Conservation (phyloP, 2,888 invertebrate genomes). For the Allacma fusca region DNA sequence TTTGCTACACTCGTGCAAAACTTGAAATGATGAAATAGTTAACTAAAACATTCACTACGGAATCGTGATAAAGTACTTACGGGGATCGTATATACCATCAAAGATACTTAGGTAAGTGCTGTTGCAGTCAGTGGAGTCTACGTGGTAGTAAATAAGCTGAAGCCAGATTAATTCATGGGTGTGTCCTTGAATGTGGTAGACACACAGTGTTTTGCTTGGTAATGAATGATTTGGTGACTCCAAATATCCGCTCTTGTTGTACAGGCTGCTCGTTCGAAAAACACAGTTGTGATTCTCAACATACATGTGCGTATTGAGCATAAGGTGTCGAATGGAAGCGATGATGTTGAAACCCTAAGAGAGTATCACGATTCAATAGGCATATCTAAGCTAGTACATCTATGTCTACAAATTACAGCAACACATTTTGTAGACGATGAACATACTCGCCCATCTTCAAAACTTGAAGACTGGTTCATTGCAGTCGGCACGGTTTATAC, state of each 20-base stretch:
- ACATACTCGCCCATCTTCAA: too few species aligned
- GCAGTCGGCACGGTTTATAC: too few species aligned
- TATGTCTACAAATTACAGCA: too few species aligned
- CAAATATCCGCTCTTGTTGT: conserved; percentile 62
- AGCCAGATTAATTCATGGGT: conserved; percentile 40
- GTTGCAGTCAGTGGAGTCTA: conserved; percentile 54
- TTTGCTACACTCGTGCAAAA: too few species aligned
- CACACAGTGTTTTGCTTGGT: conserved; percentile 63
- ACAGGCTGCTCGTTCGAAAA: conserved; percentile 62
- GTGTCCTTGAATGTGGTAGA: conserved; percentile 40
- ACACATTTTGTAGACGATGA: too few species aligned
- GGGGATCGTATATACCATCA: conserved; percentile 37
- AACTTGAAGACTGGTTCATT: too few species aligned
- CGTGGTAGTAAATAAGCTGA: conserved; percentile 37
- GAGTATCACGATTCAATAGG: too few species aligned
- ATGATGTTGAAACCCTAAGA: conserved; percentile 59
- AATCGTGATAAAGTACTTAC: conserved; percentile 8
- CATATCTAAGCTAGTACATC: too few species aligned
- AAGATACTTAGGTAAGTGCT: conserved; percentile 58
- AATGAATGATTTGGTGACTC: conserved; percentile 63
- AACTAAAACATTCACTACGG: too few species aligned
- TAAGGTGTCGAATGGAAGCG: conserved; percentile 55
- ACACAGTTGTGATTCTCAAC: conserved; percentile 61
- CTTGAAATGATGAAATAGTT: too few species aligned
- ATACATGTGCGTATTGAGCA: conserved; percentile 56